Evolutionary conservation across 2,888 invertebrate species (phyloP), one percentile per base, ranked within the genome.

Genomic region (Himalopsyche tibetana): DNA sequence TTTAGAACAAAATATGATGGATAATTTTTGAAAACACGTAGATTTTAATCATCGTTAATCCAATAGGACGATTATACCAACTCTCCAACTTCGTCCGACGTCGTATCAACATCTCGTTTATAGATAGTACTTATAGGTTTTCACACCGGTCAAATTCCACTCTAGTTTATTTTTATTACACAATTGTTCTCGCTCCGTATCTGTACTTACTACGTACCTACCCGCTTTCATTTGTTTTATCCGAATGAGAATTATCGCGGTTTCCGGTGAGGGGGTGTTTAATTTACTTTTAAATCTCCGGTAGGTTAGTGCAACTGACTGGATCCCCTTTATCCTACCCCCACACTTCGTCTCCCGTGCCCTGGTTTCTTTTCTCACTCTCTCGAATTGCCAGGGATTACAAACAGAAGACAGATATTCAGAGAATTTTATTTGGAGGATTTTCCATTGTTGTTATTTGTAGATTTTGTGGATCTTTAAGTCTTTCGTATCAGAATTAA

Each of bases 231-330:
- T 56, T 56, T 63, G 42, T 80, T 80, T 80, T 80, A 80, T 80
- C 42, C 80, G 80, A 42, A 40, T 38, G 80, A 42, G 36, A 40
- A 80, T 80, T 80, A 40, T 80, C 80, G 38, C 42, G 85, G 85
- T 82, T 28, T 85, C 55, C 63, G 83, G 83, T 40, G 80, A 55
- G 19, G 69, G 36, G 82, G 45, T 84, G 80, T 85, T 84, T 86
- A 87, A 85, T 87, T 87, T 86, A 87, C 79, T 87, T 87, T 85
- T 86, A 82, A 87, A 84, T 83, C 82, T 84, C 87, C 56, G 80
- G 74, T 82, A 82, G 80, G 80, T 45, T 55, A 51, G 80, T 81
- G 85, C 74, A 84, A 80, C 84, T 82, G 63, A 82, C 83, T 85
- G 84, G 81, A 51, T 40, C 56, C 28, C 36, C 45, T 40, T 38